Evolutionary conservation across 2,113 vertebrate species (phyloP).

Genomic region (Rallus limicola): DNA sequence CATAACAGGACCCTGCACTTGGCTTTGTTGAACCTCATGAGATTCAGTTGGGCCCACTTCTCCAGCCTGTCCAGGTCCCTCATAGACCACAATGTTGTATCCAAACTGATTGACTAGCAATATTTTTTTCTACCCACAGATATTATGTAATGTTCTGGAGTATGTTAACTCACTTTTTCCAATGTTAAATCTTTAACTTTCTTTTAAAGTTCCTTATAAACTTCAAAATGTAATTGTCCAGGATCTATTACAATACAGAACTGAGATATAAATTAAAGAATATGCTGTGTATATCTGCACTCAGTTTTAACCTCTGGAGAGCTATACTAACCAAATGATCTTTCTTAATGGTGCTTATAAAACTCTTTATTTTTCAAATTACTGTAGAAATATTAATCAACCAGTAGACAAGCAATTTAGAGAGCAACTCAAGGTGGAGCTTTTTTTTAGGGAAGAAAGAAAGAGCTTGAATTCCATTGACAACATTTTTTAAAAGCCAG

Average conservation of each 20-base stretch:
- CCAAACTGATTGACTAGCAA: not conserved
- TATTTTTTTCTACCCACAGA: not conserved
- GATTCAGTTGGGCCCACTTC: too few relatives aligned
- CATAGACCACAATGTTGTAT: not conserved
- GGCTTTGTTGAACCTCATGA: too few relatives aligned
- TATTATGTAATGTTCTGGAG: not conserved
- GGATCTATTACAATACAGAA: not conserved
- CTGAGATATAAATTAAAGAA: not conserved
- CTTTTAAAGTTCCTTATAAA: not conserved
- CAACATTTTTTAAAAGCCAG: not conserved
- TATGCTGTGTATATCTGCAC: not conserved
- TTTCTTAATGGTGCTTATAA: not conserved
- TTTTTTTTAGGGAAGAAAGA: not conserved
- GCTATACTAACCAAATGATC: not conserved
- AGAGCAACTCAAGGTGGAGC: fast-evolving
- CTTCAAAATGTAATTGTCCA: not conserved
- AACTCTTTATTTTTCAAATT: not conserved
- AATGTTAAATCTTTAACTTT: not conserved
- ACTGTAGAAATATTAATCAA: not conserved
- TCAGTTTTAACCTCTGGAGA: not conserved
- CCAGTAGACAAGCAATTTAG: not conserved
- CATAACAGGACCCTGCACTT: too few relatives aligned
- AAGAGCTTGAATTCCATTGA: not conserved
- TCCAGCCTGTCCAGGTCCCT: too few relatives aligned
- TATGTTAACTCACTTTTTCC: not conserved